These are phyloP conservation scores for Sebastes fasciatus DNA, from an alignment of 2,113 vertebrate genomes.

Conservation along the genomic window DNA sequence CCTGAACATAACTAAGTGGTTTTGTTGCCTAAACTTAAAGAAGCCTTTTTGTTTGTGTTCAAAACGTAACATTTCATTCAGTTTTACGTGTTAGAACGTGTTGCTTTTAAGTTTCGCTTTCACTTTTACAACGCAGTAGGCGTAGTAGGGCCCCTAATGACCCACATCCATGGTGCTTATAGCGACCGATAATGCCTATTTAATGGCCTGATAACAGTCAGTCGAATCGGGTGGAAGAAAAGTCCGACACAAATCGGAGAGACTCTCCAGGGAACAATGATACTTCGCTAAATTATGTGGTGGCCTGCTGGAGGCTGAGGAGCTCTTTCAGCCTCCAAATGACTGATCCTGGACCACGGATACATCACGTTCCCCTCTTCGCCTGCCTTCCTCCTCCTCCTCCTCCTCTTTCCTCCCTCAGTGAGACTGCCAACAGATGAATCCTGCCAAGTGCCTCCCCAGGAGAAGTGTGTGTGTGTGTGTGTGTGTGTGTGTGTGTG, in stretches of 20 bases:
- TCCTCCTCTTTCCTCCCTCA: slow-evolving; percentile 50
- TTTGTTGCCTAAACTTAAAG: no score
- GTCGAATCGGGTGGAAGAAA: neutral
- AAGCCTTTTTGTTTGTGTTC: no score
- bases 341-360: slow-evolving; percentile 66
- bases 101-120: no score
- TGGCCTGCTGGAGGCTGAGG: slow-evolving; percentile 53
- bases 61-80: no score
- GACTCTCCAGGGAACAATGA: slow-evolving; percentile 50
- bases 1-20: no score
- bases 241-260: slow-evolving; percentile 23
- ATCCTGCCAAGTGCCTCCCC: slow-evolving; percentile 77
- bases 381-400: slow-evolving; percentile 35
- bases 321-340: slow-evolving; percentile 68
- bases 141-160: no score
- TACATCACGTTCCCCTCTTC: slow-evolving; percentile 54
- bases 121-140: no score
- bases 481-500: slow-evolving; percentile 33
- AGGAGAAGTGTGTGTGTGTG: slow-evolving; percentile 53
- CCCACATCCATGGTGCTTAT: no score
- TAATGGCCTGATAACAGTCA: no score
- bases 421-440: slow-evolving; percentile 74
- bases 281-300: slow-evolving; percentile 49
- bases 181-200: no score
- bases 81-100: no score